These are phyloP conservation scores for Holothuria glaberrima DNA, from an alignment of 35 echinoderm and acorn worm genomes.

Conservation along the genomic window DNA sequence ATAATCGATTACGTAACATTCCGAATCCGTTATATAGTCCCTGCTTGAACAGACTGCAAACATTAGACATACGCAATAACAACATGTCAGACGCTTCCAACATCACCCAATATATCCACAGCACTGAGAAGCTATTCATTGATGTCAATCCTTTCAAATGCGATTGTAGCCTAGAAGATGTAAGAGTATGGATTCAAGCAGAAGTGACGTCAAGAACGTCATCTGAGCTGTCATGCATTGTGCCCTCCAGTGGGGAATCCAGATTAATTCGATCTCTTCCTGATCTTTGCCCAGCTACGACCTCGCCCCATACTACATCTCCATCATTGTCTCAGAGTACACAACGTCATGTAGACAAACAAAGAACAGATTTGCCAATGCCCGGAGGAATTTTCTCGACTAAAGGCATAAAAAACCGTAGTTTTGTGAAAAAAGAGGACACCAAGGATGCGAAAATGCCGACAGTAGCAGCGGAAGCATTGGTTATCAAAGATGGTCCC, in stretches of 20 bases:
- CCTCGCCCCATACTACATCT: neutral
- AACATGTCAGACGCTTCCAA: constrained; percentile 20
- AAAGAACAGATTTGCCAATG: neutral
- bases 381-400: neutral
- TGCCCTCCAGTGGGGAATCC: too few relatives aligned
- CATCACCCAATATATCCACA: constrained; percentile 1
- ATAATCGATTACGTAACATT: constrained; percentile 24
- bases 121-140: constrained; percentile 25
- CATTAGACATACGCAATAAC: constrained; percentile 25
- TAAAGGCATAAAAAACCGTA: neutral
- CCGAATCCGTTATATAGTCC: neutral
- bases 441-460: too few relatives aligned
- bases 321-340: neutral
- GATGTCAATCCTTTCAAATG: constrained; percentile 21
- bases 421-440: neutral
- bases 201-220: neutral
- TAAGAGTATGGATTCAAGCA: constrained; percentile 1
- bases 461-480: too few relatives aligned
- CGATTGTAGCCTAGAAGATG: constrained; percentile 21
- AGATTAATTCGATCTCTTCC: neutral
- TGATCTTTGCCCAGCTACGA: neutral
- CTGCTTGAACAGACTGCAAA: neutral
- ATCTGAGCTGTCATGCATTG: too few relatives aligned
- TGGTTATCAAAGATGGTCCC: too few relatives aligned
- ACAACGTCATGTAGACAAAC: neutral